Evolutionary conservation across 92 coral and sea anemone genomes (phyloP).

Genomic region (Blastomussa wellsi): DNA sequence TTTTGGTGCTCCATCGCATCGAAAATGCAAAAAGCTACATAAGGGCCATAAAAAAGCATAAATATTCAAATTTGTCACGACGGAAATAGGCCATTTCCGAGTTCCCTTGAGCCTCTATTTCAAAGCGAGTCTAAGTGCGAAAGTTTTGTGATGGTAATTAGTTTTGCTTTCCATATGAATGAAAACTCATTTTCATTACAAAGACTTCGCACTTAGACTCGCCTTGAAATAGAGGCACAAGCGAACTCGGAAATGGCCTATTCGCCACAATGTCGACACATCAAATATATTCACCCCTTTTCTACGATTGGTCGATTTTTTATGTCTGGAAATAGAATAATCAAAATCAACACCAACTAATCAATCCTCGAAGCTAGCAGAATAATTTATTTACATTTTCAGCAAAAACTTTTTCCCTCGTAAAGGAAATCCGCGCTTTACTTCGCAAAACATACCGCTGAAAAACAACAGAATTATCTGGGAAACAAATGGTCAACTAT

Average conservation of each 20-base stretch:
- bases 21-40: neutral
- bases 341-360: neutral
- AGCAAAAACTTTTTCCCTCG: neutral
- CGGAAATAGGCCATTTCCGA: too few species aligned
- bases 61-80: neutral
- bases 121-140: too few species aligned
- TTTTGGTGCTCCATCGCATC: neutral
- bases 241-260: too few species aligned
- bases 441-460: neutral
- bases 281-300: neutral
- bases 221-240: too few species aligned
- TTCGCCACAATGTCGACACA: neutral
- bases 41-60: slow-evolving; percentile 2
- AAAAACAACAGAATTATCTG: neutral
- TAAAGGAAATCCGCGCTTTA: slow-evolving; percentile 1
- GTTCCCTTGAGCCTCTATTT: too few species aligned
- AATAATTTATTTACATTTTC: slow-evolving; percentile 9
- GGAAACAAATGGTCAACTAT: neutral
- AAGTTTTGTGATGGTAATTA: too few species aligned
- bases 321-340: neutral
- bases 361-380: neutral
- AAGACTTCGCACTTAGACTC: too few species aligned
- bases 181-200: too few species aligned
- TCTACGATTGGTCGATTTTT: neutral
- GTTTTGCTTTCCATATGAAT: too few species aligned